Evolutionary conservation across 2,797 vertebrate genomes (phyloP).

Genomic region (Myotis planiceps): DNA sequence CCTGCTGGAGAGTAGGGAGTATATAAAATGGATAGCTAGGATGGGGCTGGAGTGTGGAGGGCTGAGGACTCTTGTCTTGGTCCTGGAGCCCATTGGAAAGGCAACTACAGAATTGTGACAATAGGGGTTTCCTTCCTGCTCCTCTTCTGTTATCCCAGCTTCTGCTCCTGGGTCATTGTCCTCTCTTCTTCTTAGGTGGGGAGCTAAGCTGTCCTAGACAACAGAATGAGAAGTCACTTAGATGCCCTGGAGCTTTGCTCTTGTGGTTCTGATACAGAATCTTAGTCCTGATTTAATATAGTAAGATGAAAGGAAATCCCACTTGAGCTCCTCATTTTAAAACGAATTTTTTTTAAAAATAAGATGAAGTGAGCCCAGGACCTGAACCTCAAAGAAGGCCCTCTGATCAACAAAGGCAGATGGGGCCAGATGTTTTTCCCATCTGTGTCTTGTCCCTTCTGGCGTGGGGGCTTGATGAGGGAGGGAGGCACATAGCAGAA

Average conservation of each 20-base stretch:
- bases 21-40: background rate
- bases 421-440: slow-evolving; percentile 68
- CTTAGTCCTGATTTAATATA: slow-evolving; percentile 69
- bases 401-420: slow-evolving; percentile 9
- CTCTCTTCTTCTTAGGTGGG: slow-evolving; percentile 12
- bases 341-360: slow-evolving; percentile 49
- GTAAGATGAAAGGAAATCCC: slow-evolving; percentile 79
- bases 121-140: background rate
- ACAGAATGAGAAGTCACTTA: background rate
- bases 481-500: background rate
- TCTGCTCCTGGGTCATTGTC: background rate
- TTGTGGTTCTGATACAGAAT: slow-evolving; percentile 56
- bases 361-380: slow-evolving; percentile 37
- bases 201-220: slow-evolving; percentile 23
- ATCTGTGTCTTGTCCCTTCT: slow-evolving; percentile 64
- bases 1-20: accelerated
- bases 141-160: background rate
- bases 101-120: background rate
- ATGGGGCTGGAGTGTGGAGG: background rate
- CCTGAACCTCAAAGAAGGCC: slow-evolving; percentile 61
- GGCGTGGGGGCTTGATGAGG: background rate
- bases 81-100: background rate
- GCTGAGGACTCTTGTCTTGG: background rate
- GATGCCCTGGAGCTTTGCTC: slow-evolving; percentile 42
- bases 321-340: slow-evolving; percentile 75